Evolutionary conservation across 2,797 vertebrate species (phyloP), one percentile per base, ranked within the genome.

Genomic region (Apogon hyalosoma): DNA sequence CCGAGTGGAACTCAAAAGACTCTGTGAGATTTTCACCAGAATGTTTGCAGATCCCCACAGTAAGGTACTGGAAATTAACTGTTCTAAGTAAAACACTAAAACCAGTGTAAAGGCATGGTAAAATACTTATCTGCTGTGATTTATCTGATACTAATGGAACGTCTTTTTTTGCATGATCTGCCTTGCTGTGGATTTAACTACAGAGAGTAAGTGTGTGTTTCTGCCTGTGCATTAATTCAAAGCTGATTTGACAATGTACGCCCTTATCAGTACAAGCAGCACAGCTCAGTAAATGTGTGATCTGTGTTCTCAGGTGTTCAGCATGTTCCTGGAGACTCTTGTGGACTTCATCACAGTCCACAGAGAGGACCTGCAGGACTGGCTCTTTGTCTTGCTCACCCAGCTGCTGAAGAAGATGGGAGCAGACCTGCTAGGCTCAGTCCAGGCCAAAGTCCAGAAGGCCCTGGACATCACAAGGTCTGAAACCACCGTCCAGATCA

Each of bases 1-100:
- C 88, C 97, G 97, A 68, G 97, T 98, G 15, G 97, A 98, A 77
- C 90, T 99, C 83, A 99, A 99, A 93, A 93, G 97, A 65, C 88
- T 99, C 0, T 99, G 97, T 91, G 97, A 99, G 86, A 99, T 99
- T 89, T 99, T 99, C 94, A 98, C 97, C 2, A 92, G 97, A 65
- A 98, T 99, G 97, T 98, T 99, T 91, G 97, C 97, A 53, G 97
- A 99, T 77, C 97, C 97, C 54, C 97, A 98, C 72, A 98, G 97
- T 92, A 99, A 99, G 96, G 97, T 97, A 93, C 87, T 75, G 16
- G 18, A 11, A 12, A 40, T 24, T 4, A n/a, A 13, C 1, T 47
- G 11, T 31, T n/a, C 10, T n/a, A 33, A 42, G 4, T 13, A 1
- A 56, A 40, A 6, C 12, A 24, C 7, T 1, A 15, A 10, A 38